Evolutionary conservation across 2,113 vertebrate genomes (phyloP), one percentile per base, ranked within the genome.

Genomic region (Hyperoodon ampullatus): DNA sequence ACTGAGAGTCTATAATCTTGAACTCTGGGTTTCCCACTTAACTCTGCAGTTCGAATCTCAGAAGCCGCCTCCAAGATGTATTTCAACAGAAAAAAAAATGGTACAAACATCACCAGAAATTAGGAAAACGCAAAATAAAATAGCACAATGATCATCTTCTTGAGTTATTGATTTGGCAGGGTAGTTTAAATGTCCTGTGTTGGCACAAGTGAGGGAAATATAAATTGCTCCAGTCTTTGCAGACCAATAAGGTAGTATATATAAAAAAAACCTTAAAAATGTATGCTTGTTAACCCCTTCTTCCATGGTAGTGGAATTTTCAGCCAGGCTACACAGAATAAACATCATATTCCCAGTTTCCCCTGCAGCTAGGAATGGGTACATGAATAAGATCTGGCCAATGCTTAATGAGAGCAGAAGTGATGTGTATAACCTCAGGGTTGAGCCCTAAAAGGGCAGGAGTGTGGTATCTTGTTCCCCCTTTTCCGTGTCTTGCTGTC

Each of bases 121-220:
- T 50, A 92, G 84, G 84, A 61, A 60, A 93, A 86, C 26, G 44
- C 2, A 60, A 89, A 53, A 24, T 58, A 68, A 88, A 92, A 53
- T 65, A 86, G 60, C 28, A 63, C 2, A 1, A 39, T 15, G 9
- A 33, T 60, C 10, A 65, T 65, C 63, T 61, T 89, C 30, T 72
- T 90, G 30, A 58, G 55, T 53, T 82, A 72, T 61, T 87, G 66
- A 80, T 94, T 74, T 88, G 65, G 28, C 23, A 86, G 88, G 60
- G 24, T 95, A 92, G 94, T 94, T 93, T 42, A 88, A 91, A 61
- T 68, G 35, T 71, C 60, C 60, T 92, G 14, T 53, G 15, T 61
- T 47, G 88, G 39, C 53, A 96, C 85, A 44, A 44, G 35, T 75
- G 60, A 50, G 68, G 28, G 53, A 89, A 94, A 33, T 92, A 35